Conservation (phyloP, 2,888 invertebrate species). For the Calameuta pallipes region DNA sequence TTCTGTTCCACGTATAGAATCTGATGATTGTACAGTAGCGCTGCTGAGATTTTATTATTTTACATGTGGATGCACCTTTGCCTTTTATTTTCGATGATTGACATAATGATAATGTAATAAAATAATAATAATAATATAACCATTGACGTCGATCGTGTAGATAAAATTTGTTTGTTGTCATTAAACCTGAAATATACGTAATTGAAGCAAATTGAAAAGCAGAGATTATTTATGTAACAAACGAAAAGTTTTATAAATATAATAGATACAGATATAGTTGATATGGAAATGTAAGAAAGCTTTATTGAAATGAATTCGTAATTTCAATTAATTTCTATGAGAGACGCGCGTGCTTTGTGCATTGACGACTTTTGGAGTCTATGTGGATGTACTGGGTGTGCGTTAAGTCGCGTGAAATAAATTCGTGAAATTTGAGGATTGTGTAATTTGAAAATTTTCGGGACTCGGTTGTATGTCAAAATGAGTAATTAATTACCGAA, state of each 20-base stretch:
- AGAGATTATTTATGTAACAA: neutral
- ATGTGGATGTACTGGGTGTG: neutral
- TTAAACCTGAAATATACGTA: neutral
- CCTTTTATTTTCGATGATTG: too few relatives aligned
- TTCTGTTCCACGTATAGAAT: neutral
- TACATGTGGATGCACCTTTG: too few relatives aligned
- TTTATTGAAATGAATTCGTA: neutral
- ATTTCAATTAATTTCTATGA: neutral
- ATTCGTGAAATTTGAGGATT: neutral
- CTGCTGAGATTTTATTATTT: neutral
- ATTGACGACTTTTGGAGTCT: neutral
- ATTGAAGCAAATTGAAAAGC: neutral
- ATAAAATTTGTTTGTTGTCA: neutral
- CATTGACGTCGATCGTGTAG: neutral
- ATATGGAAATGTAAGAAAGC: neutral
- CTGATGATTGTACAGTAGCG: neutral
- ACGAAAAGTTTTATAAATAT: neutral
- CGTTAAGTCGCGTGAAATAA: neutral
- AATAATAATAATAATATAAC: too few relatives aligned
- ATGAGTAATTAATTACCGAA: neutral
- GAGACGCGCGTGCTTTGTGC: neutral
- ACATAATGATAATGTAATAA: too few relatives aligned
- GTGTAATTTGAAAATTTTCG: neutral
- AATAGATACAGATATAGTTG: neutral
- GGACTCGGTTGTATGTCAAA: neutral